Conservation (phyloP, 2,113 vertebrate species). For the Rhabdornis inornatus region DNA sequence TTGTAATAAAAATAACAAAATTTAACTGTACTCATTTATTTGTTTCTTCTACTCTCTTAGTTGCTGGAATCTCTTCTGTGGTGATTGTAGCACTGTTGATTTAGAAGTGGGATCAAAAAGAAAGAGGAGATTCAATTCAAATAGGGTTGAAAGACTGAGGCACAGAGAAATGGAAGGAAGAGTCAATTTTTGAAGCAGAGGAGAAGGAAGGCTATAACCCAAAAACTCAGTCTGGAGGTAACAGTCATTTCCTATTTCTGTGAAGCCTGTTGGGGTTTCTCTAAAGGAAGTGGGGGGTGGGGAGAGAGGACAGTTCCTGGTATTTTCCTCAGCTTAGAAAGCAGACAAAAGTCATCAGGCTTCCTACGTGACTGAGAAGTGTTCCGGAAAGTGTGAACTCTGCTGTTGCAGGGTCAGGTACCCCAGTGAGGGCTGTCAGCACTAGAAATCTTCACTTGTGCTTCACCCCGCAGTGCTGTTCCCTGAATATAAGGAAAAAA, state of each 20-base stretch:
- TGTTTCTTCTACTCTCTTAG: not conserved
- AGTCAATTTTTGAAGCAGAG: not conserved
- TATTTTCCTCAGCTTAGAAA: conserved; percentile 50
- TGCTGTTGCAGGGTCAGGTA: not conserved
- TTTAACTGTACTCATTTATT: not conserved
- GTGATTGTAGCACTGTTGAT: not conserved
- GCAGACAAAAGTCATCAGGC: not conserved
- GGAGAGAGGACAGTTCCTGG: conserved; percentile 23
- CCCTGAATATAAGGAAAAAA: not conserved
- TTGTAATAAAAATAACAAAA: not conserved
- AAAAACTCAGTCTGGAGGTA: not conserved
- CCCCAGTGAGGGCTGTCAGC: not conserved
- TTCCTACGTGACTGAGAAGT: not conserved
- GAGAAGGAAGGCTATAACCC: not conserved
- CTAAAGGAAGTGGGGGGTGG: not conserved
- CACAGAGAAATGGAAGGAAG: not conserved
- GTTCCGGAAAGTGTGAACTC: not conserved
- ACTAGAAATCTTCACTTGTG: not conserved
- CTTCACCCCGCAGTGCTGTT: not conserved
- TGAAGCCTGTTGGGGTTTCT: conserved; percentile 28
- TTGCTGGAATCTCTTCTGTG: not conserved
- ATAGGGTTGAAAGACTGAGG: not conserved
- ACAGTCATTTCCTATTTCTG: conserved; percentile 37
- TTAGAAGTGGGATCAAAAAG: not conserved
- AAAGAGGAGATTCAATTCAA: not conserved